A percentile compares a stretch with the other conserved stretches of the same genome.
Conservation (phyloP, 2,113 vertebrate species). For the Nibea albiflora region DNA sequence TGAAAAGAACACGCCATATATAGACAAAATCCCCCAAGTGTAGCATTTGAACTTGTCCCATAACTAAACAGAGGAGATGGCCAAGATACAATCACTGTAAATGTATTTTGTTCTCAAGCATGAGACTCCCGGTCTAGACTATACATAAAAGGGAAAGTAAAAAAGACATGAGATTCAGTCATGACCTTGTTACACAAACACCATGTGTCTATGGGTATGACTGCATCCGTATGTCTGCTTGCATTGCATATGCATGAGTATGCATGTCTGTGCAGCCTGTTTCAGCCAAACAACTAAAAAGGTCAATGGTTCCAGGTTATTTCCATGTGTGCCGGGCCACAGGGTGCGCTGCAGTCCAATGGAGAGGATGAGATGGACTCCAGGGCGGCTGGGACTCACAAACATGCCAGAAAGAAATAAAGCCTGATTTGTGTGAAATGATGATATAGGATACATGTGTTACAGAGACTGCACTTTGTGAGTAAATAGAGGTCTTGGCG, state of each 20-base stretch:
- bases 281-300: slow-evolving; percentile 31
- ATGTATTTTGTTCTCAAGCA: slow-evolving; percentile 26
- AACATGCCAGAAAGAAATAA: slow-evolving; percentile 22
- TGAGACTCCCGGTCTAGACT: slow-evolving; percentile 8
- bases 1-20: slow-evolving; percentile 59
- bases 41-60: slow-evolving; percentile 35
- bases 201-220: slow-evolving; percentile 21
- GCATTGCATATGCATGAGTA: slow-evolving; percentile 17
- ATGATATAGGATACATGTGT: slow-evolving; percentile 28
- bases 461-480: slow-evolving; percentile 24
- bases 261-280: slow-evolving; percentile 15
- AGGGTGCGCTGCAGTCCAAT: slow-evolving; percentile 18
- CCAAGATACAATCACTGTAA: slow-evolving; percentile 25
- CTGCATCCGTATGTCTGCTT: slow-evolving; percentile 32
- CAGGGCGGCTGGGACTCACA: slow-evolving; percentile 23
- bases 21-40: slow-evolving; percentile 58
- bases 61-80: slow-evolving; percentile 36
- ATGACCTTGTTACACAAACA: slow-evolving; percentile 24
- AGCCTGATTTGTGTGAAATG: slow-evolving; percentile 48
- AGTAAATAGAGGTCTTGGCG: slow-evolving; percentile 22
- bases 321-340: slow-evolving; percentile 31
- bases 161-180: slow-evolving; percentile 4
- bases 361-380: slow-evolving; percentile 22
- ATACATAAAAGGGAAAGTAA: slow-evolving; percentile 22
- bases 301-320: slow-evolving; percentile 37